Evolutionary conservation across 2,113 vertebrate genomes (phyloP).

Genomic region (Macroglossus sobrinus): DNA sequence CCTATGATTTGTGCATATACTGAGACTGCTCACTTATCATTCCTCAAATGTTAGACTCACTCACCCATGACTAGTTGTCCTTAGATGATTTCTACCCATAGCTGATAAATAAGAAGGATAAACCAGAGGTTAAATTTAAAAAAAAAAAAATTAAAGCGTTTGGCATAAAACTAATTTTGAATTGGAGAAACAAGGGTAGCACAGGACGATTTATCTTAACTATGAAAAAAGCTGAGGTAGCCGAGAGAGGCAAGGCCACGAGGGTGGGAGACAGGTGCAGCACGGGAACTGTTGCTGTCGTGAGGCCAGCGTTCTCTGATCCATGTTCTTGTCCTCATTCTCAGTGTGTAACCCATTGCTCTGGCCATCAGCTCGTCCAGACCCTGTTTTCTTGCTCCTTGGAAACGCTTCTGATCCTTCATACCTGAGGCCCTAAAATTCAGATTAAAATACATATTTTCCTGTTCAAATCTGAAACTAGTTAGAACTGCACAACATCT

Average conservation of each 20-base stretch:
- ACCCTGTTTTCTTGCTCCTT: background rate
- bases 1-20: background rate
- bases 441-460: background rate
- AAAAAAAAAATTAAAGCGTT: background rate
- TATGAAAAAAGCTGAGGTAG: background rate
- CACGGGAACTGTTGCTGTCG: fast-evolving
- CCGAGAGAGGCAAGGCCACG: background rate
- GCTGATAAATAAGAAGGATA: background rate
- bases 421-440: background rate
- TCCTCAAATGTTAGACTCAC: background rate
- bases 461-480: background rate
- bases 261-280: fast-evolving
- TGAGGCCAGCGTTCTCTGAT: background rate
- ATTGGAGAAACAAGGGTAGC: background rate
- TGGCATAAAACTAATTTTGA: background rate
- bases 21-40: background rate
- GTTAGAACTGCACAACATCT: background rate
- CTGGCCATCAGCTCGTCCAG: background rate
- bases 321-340: background rate
- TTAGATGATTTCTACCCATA: background rate
- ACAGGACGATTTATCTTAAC: background rate
- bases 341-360: background rate
- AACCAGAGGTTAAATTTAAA: background rate
- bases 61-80: background rate
- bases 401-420: background rate